Conservation (phyloP, 2,888 invertebrate genomes). For the Polylopha cassiicola region DNA sequence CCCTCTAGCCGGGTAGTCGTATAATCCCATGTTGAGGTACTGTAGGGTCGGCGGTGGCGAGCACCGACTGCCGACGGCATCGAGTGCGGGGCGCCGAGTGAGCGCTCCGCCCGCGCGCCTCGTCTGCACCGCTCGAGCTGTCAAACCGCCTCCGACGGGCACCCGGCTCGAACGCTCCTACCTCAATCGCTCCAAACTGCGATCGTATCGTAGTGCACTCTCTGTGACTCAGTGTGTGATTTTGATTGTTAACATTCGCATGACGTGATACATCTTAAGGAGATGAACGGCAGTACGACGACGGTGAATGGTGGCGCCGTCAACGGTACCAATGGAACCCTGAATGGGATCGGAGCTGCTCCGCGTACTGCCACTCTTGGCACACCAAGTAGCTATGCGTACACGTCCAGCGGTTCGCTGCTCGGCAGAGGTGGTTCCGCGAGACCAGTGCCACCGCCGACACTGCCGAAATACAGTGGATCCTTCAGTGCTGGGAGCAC, state of each 20-base stretch:
- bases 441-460: constrained; percentile 86
- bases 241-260: constrained; percentile 57
- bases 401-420: constrained; percentile 79
- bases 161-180: constrained; percentile 70
- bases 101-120: constrained; percentile 66
- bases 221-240: constrained; percentile 65
- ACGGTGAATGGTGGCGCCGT: constrained; percentile 72
- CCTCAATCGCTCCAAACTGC: constrained; percentile 52
- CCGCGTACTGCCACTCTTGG: constrained; percentile 71
- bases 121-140: constrained; percentile 62
- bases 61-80: constrained; percentile 38
- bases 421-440: constrained; percentile 79
- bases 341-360: constrained; percentile 66
- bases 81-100: constrained; percentile 52
- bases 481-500: constrained; percentile 86
- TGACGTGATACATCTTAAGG: constrained; percentile 57
- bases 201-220: constrained; percentile 59
- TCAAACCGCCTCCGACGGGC: constrained; percentile 76
- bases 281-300: constrained; percentile 76
- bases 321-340: constrained; percentile 65
- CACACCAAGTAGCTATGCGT: constrained; percentile 79
- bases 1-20: constrained; percentile 58
- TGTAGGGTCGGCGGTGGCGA: constrained; percentile 40
- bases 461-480: constrained; percentile 86
- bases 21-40: constrained; percentile 54